Base-by-base conservation (phyloP, 2,797 vertebrate genomes). In the Heliangelus exortis region DNA sequence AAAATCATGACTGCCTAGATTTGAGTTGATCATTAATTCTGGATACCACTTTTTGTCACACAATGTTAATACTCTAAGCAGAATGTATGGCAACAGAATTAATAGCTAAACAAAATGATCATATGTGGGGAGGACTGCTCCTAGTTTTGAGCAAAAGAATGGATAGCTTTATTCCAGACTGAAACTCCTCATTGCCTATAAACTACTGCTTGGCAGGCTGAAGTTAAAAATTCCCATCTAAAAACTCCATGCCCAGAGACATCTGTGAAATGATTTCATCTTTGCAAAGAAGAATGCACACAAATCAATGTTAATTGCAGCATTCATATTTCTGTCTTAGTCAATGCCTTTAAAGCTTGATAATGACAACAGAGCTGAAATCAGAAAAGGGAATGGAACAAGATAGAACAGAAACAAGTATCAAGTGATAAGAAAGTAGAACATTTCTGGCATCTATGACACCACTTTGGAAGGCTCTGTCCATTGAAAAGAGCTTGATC, bases 11-110 rank as follows among this genome's bases (percentile, higher is more conserved):
- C n/a, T 77, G 48, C 15, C 66, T 92, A 41, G 45, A 53, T 89
- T 61, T 72, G 65, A 84, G 20, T 74, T 81, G 61, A 65, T 96
- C 61, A 91, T 95, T 96, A 94, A 87, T 95, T 95, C 57, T 88
- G 72, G 16, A 88, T 91, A 77, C 21, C 57, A 53, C 47, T 75
- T 84, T 74, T 15, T 87, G 26, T 84, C 81, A 90, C 41, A 88
- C 12, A 89, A 26, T 16, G 26, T 73, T 89, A 94, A 69, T 43
- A 53, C 11, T 62, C 34, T 54, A 95, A 47, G 43, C 31, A 79
- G 93, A 48, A 89, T 50, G 26, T 92, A 83, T 75, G 57, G 26
- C 92, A 87, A 90, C 65, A 75, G 41, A 95, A 67, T 33, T 57
- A 85, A 84, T 83, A 67, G 66, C 78, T 88, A 53, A 53, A 78